Base-by-base conservation (phyloP, 2,888 invertebrate species). In the Ophion slaviceki region DNA sequence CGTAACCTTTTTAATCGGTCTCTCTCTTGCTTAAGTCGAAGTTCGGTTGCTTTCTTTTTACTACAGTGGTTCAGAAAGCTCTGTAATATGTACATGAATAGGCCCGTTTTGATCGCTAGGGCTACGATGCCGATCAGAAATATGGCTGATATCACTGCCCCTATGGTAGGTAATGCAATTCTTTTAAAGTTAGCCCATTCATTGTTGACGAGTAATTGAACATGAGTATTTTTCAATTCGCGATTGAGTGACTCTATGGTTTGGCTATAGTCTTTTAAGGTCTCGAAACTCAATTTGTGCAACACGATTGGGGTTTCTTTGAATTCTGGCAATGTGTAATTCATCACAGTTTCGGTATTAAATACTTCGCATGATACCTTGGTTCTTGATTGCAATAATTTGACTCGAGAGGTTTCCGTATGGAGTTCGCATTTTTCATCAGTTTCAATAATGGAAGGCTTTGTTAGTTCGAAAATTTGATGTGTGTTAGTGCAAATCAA, bases 101-200 rank as follows among this genome's bases (percentile, higher is more conserved):
- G 53, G n/a, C 66, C 76, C 5, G 66, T 66, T 76, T 76, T 76
- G 1, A 76, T 66, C 32, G 36, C 53, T 47, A 76, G 10, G n/a
- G 53, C 47, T 20, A 76, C n/a, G 24, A 53, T 66, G 7, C 76
- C 76, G 10, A 76, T 36, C 32, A 76, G 11, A 11, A 76, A 57
- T 17, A 76, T 53, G 7, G 66, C 76, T 4, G 76, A 66, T 53
- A 66, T 7, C 53, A 66, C 10, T 36, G 64, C 53, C n/a, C 76
- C 76, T 47, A 76, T 17, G 36, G 32, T 62, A 45, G 74, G 74
- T 57, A 76, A 36, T 7, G 20, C 57, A 36, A 76, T 76, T n/a
- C 76, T 66, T 57, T 76, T 76, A 7, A 76, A 76, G 17, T 76
- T 76, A 11, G 66, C 66, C 76, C 66, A 66, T 76, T 76, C 76